Evolutionary conservation across 2,888 invertebrate species (phyloP).

Genomic region (Rotaria socialis): DNA sequence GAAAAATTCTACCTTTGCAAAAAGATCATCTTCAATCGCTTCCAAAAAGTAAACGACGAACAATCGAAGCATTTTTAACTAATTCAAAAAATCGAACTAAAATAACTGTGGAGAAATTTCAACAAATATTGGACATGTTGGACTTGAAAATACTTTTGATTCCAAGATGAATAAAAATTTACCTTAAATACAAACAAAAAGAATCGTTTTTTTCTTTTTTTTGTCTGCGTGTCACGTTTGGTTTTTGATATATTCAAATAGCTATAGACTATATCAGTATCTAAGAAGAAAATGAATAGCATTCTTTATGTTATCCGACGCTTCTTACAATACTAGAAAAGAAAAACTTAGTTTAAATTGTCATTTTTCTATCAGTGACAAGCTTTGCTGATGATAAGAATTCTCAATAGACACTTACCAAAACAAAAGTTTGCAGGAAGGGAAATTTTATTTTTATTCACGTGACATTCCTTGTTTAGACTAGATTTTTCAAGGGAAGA

Average conservation of each 20-base stretch:
- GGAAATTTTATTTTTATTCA: too few species aligned
- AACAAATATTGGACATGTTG: neutral
- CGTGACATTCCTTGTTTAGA: too few species aligned
- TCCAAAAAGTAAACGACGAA: neutral
- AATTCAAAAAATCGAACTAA: neutral
- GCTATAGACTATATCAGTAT: neutral
- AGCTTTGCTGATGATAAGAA: too few species aligned
- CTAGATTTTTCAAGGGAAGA: too few species aligned
- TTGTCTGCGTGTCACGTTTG: neutral
- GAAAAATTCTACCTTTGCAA: neutral
- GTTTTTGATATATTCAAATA: neutral
- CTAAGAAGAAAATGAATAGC: neutral
- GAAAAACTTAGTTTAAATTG: too few species aligned
- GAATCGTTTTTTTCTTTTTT: too few species aligned
- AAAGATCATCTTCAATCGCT: neutral
- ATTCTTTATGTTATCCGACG: too few species aligned
- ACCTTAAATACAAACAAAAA: neutral
- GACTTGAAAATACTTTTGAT: neutral
- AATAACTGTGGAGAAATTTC: neutral
- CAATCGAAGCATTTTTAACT: neutral
- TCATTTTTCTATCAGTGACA: too few species aligned
- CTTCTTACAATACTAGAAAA: too few species aligned
- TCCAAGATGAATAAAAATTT: neutral
- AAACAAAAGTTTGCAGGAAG: too few species aligned
- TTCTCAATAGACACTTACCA: too few species aligned